Conservation (phyloP, 2,888 invertebrate genomes). For the Thecophora atra region DNA sequence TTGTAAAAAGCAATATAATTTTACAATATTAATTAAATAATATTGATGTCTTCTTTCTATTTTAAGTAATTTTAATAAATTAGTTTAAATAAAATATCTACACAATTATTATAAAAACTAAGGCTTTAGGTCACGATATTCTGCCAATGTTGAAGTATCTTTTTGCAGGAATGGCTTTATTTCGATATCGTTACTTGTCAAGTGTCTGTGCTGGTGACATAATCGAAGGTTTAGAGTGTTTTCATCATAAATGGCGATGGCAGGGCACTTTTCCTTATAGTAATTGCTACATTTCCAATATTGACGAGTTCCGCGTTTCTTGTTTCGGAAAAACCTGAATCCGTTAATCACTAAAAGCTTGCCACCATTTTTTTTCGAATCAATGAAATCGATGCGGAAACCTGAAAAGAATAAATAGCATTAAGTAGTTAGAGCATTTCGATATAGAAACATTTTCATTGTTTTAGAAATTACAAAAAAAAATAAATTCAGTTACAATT, state of each 20-base stretch:
- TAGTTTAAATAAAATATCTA: not conserved
- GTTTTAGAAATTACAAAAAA: slow-evolving; percentile 2
- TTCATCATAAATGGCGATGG: slow-evolving; percentile 66
- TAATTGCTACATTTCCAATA: slow-evolving; percentile 67
- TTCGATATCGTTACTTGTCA: slow-evolving; percentile 62
- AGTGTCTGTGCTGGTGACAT: slow-evolving; percentile 64
- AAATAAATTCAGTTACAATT: slow-evolving; percentile 23
- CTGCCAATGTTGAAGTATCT: slow-evolving; percentile 2
- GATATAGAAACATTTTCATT: not conserved
- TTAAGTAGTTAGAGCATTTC: slow-evolving; percentile 25
- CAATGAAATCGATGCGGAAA: slow-evolving; percentile 64
- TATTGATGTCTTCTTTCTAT: not conserved
- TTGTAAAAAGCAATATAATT: not conserved
- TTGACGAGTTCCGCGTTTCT: slow-evolving; percentile 64
- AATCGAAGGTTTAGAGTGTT: slow-evolving; percentile 59
- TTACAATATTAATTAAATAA: slow-evolving; percentile 3
- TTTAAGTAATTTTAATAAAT: slow-evolving; percentile 7
- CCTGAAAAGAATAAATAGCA: slow-evolving; percentile 50
- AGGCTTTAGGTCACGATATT: slow-evolving; percentile 16
- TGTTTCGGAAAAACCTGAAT: slow-evolving; percentile 65
- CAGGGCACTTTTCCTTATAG: slow-evolving; percentile 66
- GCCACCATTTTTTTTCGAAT: slow-evolving; percentile 66
- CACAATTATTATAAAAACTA: slow-evolving; percentile 7
- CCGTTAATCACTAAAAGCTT: slow-evolving; percentile 65
- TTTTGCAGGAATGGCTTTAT: slow-evolving; percentile 53